Evolutionary conservation across 1,140 invertebrate species (phyloP).

Genomic region (Proales similis): DNA sequence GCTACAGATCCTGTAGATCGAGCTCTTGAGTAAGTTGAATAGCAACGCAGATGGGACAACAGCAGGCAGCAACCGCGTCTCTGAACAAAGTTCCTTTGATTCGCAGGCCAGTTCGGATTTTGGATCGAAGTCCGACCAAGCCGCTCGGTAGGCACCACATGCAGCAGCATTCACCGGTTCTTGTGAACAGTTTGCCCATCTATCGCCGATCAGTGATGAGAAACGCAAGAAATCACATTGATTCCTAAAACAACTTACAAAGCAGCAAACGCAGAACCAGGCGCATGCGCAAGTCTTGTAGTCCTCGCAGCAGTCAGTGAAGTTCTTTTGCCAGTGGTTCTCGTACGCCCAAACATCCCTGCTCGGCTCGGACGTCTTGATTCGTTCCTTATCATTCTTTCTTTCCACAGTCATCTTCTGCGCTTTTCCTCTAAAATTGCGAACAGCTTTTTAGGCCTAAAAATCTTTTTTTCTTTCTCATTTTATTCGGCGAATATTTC

Average conservation of each 20-base stretch:
- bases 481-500: no score
- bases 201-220: not conserved
- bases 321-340: constrained; percentile 27
- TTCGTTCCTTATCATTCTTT: no score
- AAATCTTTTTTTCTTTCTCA: no score
- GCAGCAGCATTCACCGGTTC: constrained; percentile 37
- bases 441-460: no score
- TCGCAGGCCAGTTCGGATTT: constrained; percentile 33
- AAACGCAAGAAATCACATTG: not conserved
- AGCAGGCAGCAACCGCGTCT: constrained; percentile 13
- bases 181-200: constrained; percentile 28
- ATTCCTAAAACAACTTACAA: constrained; percentile 11
- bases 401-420: no score
- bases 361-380: constrained; percentile 13
- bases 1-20: constrained; percentile 28
- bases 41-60: constrained; percentile 30
- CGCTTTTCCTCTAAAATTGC: no score
- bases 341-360: constrained; percentile 28
- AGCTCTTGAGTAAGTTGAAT: constrained; percentile 21
- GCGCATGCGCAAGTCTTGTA: constrained; percentile 16
- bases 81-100: constrained; percentile 18
- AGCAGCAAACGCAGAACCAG: constrained; percentile 20
- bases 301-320: constrained; percentile 25
- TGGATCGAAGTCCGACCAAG: constrained; percentile 14
- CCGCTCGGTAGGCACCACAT: constrained; percentile 30